Base-by-base conservation (phyloP, 2,888 invertebrate genomes). In the Lamproptera curius region DNA sequence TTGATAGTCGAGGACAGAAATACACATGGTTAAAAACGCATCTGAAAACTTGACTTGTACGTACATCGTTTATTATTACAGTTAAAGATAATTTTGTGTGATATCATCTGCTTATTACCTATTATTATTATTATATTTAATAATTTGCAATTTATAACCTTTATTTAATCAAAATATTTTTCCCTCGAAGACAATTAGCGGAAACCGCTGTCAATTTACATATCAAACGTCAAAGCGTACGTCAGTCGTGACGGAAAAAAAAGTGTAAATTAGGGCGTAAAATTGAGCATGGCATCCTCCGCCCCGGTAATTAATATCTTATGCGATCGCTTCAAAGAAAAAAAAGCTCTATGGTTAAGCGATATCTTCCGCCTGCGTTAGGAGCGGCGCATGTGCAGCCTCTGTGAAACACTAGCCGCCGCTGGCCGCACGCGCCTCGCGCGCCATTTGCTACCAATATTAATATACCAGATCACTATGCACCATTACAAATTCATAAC, bases 381-480 rank as follows among this genome's bases (percentile, higher is more conserved):
- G 59, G 60, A 61, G 59, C 64, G 53, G 59, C 52, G 35, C 47
- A 49, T 35, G 57, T 55, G 60, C 58, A 58, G 57, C 42, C 52
- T 60, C 54, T 70, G 62, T 68, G 69, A 58, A 83, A 84, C 67
- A 45, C 62, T 74, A 84, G 65, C 64, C 61, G 67, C 65, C 63
- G 63, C 70, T 68, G 79, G 82, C 76, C 85, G 84, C 79, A 67
- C 46, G 65, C 62, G 61, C 67, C 69, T 64, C 67, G 59, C 75
- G 84, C 70, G 55, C 70, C 83, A 84, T 85, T 84, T 81, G 68
- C 82, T 71, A 70, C 76, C 80, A 82, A 84, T 84, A 81, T 84
- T 82, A 83, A 83, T 81, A 82, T 76, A 73, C 74, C 80, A 78
- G 67, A 58, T 59, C 59, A 63, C 55, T 66, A 84, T 84, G 86